Evolutionary conservation across 1,140 invertebrate species (phyloP).

Genomic region (Piezodorus guildinii): DNA sequence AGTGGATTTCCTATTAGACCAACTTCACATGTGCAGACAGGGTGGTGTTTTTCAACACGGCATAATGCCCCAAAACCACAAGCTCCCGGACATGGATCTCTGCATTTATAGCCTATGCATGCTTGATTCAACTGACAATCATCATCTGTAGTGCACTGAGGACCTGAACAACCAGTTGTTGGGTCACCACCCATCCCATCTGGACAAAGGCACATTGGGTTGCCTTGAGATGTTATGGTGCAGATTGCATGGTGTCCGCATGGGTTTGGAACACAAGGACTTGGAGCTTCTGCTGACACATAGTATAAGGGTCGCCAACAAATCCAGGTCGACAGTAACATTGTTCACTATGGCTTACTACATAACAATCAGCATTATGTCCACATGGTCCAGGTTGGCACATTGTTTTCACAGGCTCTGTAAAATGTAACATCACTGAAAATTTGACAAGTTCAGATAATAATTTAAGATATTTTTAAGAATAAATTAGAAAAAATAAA

Average conservation of each 20-base stretch:
- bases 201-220: slow-evolving; percentile 55
- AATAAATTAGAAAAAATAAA: no score
- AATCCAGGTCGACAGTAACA: slow-evolving; percentile 66
- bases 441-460: not conserved
- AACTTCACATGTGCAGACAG: slow-evolving; percentile 59
- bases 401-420: slow-evolving; percentile 39
- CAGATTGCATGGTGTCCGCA: slow-evolving; percentile 66
- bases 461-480: no score
- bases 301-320: slow-evolving; percentile 59
- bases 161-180: slow-evolving; percentile 57
- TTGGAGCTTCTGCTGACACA: slow-evolving; percentile 50
- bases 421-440: slow-evolving; percentile 20
- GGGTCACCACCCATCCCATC: slow-evolving; percentile 68
- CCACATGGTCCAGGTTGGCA: slow-evolving; percentile 69
- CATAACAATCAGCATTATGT: slow-evolving; percentile 63
- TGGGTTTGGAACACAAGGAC: slow-evolving; percentile 59
- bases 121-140: slow-evolving; percentile 58
- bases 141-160: slow-evolving; percentile 62
- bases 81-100: slow-evolving; percentile 65
- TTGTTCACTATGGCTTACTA: slow-evolving; percentile 55
- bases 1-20: slow-evolving; percentile 61
- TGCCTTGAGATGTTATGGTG: slow-evolving; percentile 44
- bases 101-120: slow-evolving; percentile 63
- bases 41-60: slow-evolving; percentile 58
- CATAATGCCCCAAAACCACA: slow-evolving; percentile 64